Conservation (phyloP, 30 jellyfish, hydroid and myxozoan genomes). For the Aurelia aurita complex sp. Pacific region DNA sequence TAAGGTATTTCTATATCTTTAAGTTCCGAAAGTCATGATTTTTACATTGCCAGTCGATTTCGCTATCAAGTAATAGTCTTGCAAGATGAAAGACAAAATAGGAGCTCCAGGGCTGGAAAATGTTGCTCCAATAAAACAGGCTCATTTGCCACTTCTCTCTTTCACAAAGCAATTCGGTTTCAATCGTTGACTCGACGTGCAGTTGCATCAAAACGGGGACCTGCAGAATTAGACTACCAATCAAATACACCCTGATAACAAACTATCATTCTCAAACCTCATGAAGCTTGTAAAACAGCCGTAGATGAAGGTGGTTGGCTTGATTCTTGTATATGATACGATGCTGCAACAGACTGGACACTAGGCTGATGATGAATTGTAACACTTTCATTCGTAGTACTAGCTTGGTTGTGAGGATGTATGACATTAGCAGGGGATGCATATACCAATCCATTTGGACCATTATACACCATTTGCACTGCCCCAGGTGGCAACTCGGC, state of each 20-base stretch:
- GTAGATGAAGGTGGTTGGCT: conserved; percentile 8
- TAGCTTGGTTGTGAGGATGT: conserved; percentile 26
- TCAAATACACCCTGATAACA: too few species aligned
- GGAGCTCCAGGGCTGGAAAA: too few species aligned
- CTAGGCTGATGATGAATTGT: conserved; percentile 65
- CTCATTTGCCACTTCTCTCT: too few species aligned
- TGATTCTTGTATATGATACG: conserved; percentile 31
- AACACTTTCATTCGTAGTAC: conserved; percentile 24
- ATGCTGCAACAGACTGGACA: conserved; percentile 20
- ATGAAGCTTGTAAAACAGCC: conserved; percentile 24
- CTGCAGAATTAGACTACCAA: neutral
- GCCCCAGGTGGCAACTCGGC: conserved; percentile 66
- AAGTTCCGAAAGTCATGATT: too few species aligned
- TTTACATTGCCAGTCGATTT: too few species aligned
- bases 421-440: conserved; percentile 65
- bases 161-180: too few species aligned
- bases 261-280: neutral
- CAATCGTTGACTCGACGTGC: neutral
- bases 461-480: conserved; percentile 89
- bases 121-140: too few species aligned
- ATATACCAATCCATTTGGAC: conserved; percentile 69
- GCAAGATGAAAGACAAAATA: too few species aligned
- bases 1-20: too few species aligned
- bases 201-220: neutral
- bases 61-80: too few species aligned